Evolutionary conservation across 2,113 vertebrate genomes (phyloP), one percentile per base, ranked within the genome.

Genomic region (Myotis lucifugus): DNA sequence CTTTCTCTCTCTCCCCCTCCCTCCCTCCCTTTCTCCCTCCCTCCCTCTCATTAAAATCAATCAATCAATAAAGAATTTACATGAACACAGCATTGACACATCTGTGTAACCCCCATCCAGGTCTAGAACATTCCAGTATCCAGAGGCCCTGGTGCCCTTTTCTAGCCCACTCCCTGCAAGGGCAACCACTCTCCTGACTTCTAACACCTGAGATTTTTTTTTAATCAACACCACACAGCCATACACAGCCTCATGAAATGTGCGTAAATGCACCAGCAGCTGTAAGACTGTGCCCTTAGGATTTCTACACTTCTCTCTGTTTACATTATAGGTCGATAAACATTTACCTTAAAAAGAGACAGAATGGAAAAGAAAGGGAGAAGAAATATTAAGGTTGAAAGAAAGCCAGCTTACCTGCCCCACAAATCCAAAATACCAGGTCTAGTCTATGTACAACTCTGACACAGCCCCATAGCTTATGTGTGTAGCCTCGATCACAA

Each of bases 251-350:
- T 94, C 52, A 10, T 19, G 8, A 85, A 73, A 54, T 12, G 1
- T 48, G 37, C 46, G 13, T 9, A 12, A 40, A 29, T 56, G 14
- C 9, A 59, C 48, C 34, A 18, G 81, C 1, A 56, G 40, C 61
- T 52, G 0, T 59, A 56, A 37, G 40, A 27, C 34, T 32, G 42
- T 27, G 27, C 42, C 15, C 48, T 61, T 50, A 66, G 0, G 17
- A 14, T 48, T 70, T 74, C 25, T 59, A 2, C 1, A 42, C 23
- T 32, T 87, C 34, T 11, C 32, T 64, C 21, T 72, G 32, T 25
- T 18, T 69, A 7, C 27, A 3, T 50, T 66, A 56, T 17, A 56
- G 21, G 15, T 76, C n/a, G 29, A 40, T 17, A 42, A 88, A 72
- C 25, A 13, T 70, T 67, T 64, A 78, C n/a, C 73, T 85, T 78